A percentile compares a stretch with the other conserved stretches of the same genome.
Conservation (phyloP, 2,113 vertebrate species). For the Casuarius casuarius region DNA sequence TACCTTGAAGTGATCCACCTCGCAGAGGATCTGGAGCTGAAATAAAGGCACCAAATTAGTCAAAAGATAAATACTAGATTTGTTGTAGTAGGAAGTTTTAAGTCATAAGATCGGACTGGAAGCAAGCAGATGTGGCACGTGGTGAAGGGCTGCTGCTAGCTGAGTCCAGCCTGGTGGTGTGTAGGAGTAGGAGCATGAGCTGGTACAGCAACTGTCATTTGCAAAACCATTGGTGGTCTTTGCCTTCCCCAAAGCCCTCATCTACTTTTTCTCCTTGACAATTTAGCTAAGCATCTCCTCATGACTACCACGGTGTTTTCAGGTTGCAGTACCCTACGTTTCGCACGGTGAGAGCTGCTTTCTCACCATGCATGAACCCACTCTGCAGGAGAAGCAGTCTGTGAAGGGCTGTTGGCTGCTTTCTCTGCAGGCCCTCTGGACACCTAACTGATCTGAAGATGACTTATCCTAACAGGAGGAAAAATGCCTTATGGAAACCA, state of each 20-base stretch:
- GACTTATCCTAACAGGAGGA: rapidly evolving
- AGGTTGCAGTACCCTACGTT: rapidly evolving
- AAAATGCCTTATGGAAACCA: background rate
- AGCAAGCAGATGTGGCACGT: background rate
- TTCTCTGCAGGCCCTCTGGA: background rate
- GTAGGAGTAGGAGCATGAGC: background rate
- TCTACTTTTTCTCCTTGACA: rapidly evolving
- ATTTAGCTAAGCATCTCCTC: background rate
- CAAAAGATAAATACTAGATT: rapidly evolving
- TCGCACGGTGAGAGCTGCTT: rapidly evolving
- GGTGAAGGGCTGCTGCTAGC: background rate
- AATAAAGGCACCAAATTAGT: background rate
- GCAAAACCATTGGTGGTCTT: background rate
- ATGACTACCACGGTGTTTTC: rapidly evolving
- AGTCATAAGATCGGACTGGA: rapidly evolving
- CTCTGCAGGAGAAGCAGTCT: background rate
- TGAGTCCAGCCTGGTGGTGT: background rate
- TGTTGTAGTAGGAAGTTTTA: background rate
- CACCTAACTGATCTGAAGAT: background rate
- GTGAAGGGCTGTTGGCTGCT: background rate
- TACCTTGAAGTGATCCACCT: slow-evolving; percentile 76
- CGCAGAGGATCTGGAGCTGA: slow-evolving; percentile 77
- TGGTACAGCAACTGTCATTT: background rate
- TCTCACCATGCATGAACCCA: rapidly evolving
- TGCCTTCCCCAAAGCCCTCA: background rate